These are phyloP conservation scores for Bungarus multicinctus DNA, from an alignment of 2,113 vertebrate genomes.

Conservation along the genomic window DNA sequence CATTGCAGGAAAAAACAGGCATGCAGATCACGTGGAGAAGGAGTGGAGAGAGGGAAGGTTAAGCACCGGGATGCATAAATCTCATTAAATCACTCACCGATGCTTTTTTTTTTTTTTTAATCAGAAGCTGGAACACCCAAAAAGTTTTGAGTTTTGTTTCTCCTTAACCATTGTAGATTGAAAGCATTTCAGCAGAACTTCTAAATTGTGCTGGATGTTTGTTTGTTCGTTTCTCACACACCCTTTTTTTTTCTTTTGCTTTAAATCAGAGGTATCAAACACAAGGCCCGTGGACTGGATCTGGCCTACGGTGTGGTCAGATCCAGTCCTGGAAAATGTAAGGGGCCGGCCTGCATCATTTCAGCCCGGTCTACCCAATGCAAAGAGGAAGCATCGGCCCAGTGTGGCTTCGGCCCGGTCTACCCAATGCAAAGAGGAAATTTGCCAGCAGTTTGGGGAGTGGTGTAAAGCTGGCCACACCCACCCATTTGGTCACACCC, in stretches of 20 bases:
- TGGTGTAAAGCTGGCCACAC: no score
- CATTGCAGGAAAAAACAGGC: background rate
- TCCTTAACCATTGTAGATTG: background rate
- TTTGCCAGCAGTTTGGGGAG: no score
- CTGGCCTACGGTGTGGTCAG: no score
- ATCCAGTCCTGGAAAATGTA: no score
- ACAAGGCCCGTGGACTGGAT: no score
- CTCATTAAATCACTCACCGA: background rate
- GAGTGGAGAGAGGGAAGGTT: background rate
- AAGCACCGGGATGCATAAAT: background rate
- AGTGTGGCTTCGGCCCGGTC: no score
- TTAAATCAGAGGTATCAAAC: background rate
- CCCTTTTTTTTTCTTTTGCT: background rate
- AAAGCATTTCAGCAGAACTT: background rate
- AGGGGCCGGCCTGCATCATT: no score
- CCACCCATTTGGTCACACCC: no score
- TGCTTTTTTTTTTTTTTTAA: background rate
- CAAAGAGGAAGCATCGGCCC: no score
- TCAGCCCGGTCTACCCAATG: no score
- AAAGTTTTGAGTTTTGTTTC: background rate
- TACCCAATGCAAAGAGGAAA: no score
- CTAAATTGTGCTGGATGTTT: background rate
- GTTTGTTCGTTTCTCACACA: background rate
- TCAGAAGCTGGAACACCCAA: background rate
- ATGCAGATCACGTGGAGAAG: background rate